Conservation (phyloP, 2,113 vertebrate species). For the Penelope pileata region DNA sequence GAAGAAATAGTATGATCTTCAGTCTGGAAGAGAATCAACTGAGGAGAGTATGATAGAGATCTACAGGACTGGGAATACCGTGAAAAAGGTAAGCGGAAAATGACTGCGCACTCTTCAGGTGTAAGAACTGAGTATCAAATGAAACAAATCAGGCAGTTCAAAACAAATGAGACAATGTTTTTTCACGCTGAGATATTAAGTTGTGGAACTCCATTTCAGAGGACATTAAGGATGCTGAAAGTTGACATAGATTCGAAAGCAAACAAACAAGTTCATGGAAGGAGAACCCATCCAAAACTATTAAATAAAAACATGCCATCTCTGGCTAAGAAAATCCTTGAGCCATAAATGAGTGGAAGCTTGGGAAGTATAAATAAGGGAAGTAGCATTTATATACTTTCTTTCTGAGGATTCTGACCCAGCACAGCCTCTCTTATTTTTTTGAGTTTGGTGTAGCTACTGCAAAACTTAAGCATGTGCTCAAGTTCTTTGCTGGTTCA, state of each 20-base stretch:
- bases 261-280: background rate
- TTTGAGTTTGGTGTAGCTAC: background rate
- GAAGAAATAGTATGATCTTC: background rate
- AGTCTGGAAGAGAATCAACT: background rate
- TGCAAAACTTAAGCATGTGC: background rate
- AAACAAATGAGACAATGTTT: background rate
- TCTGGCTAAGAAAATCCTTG: background rate
- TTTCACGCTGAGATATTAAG: background rate
- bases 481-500: background rate
- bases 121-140: background rate
- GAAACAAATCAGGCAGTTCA: background rate
- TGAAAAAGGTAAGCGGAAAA: background rate
- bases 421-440: background rate
- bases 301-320: background rate
- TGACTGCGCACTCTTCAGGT: background rate
- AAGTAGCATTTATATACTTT: background rate
- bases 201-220: background rate
- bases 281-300: background rate
- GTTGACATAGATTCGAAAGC: background rate
- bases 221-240: background rate
- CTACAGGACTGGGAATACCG: background rate
- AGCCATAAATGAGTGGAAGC: background rate
- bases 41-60: background rate
- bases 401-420: background rate
- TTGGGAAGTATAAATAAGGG: background rate